Evolutionary conservation across 2,113 vertebrate genomes (phyloP).

Genomic region (Toxostoma redivivum): DNA sequence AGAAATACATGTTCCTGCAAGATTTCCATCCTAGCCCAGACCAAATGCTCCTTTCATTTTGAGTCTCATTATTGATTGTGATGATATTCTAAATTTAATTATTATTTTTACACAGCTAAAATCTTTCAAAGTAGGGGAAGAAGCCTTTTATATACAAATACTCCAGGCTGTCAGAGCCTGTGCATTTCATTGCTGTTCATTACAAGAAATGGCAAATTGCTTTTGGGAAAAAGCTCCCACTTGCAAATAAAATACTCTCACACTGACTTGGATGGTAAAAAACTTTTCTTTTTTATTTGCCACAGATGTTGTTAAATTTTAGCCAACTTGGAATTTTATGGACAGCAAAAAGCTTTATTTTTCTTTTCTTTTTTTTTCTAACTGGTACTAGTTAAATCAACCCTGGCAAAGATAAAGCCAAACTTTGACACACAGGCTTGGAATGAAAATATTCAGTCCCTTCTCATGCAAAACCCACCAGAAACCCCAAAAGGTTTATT

Average conservation of each 20-base stretch:
- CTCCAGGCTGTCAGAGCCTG: not conserved
- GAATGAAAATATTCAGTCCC: conserved; percentile 30
- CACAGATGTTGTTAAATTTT: conserved; percentile 23
- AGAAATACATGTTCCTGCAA: not conserved
- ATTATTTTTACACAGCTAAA: not conserved
- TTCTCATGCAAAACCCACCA: conserved; percentile 48
- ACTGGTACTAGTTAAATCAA: conserved; percentile 12
- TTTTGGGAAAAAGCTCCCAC: not conserved
- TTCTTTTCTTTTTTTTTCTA: not conserved
- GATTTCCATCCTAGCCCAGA: not conserved
- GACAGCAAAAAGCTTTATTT: not conserved
- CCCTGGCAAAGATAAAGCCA: conserved; percentile 40
- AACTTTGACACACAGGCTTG: conserved; percentile 30
- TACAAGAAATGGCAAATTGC: not conserved
- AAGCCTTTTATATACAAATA: not conserved
- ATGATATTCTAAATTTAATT: not conserved
- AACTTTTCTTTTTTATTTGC: not conserved
- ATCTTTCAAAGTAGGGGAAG: not conserved
- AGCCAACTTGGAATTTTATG: conserved; percentile 15
- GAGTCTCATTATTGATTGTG: not conserved
- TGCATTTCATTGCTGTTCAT: not conserved
- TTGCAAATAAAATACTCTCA: not conserved
- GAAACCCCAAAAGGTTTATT: conserved; percentile 54
- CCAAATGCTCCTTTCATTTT: not conserved
- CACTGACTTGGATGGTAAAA: not conserved